Base-by-base conservation (phyloP, 2,888 invertebrate genomes). In the Caenorhabditis sp. region DNA sequence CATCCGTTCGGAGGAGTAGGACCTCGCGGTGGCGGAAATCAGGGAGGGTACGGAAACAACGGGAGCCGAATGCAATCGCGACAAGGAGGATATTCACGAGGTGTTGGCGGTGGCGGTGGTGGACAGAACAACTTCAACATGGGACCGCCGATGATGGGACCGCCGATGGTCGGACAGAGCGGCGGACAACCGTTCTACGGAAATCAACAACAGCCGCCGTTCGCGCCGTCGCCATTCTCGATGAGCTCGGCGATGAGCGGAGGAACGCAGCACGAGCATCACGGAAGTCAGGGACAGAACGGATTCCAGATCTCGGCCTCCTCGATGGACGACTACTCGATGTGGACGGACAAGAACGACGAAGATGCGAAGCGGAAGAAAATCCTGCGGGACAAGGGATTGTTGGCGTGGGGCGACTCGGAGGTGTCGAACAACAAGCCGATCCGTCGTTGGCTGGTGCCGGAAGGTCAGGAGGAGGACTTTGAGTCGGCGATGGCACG, bases 331-430 rank as follows among this genome's bases (percentile, higher is more conserved):
- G 77, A 77, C 43, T 77, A 77, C 30, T 70, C 77, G 11, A 77
- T 77, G 77, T 77, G 77, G 77, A 77, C 77, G 0, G 77, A 77
- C 32, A 72, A 77, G 26, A 72, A 77, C 48, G 77, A 77, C 26
- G 77, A 77, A 43, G 77, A 77, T 13, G 66, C 77, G 24, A 77
- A 77, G 53, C 59, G 52, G 56, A 77, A 77, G 62, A 77, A 77
- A 58, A 41, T 58, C 17, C 52, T 77, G 26, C 35, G 66, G n/a
- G 77, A 77, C 27, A 77, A 77, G 52, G 77, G 77, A 39, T 26
- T 77, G n/a, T n/a, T 59, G 2, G 56, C 30, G 4, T 77, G 77
- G 77, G 77, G 77, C 3, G 77, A 77, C 20, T 66, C 77, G 15
- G 77, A 77, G 2, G 39, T 46, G 15, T 56, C 62, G 2, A 77